Percentiles rank a stretch among this genome's conserved stretches.
phyloP scores from a whole-genome alignment of 1,140 invertebrate species.

The Chironomus tepperi region DNA sequence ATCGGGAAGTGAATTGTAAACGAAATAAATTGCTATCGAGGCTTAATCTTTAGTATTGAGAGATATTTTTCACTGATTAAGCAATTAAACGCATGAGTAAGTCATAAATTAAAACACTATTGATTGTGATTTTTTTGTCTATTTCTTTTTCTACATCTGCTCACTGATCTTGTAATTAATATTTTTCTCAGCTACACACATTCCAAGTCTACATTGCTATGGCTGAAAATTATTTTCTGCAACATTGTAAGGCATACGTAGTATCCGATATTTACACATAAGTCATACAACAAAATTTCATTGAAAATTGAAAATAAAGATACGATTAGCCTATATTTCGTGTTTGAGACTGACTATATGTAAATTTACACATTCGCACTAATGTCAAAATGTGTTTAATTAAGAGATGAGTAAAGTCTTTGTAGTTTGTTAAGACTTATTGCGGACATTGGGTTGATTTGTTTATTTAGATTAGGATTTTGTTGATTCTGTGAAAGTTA shows the following conservation, averaged over 20 bases:
- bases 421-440: no score
- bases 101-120: background rate
- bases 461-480: no score
- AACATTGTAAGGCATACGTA: background rate
- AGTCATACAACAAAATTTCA: background rate
- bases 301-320: background rate
- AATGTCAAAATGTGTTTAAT: background rate
- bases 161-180: background rate
- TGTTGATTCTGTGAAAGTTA: no score
- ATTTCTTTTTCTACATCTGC: background rate
- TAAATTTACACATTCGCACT: background rate
- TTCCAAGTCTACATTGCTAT: background rate
- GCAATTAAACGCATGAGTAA: background rate
- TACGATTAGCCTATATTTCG: background rate
- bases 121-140: no score
- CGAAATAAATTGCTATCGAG: background rate
- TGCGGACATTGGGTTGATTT: no score
- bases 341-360: background rate
- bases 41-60: background rate
- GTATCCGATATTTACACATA: background rate
- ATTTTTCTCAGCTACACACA: background rate
- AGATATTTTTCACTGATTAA: conserved; percentile 2
- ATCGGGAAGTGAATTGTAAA: background rate
- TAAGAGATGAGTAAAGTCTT: no score
- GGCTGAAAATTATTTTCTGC: background rate